Percentiles rank a stretch among this genome's conserved stretches.
Conservation (phyloP, 2,888 invertebrate genomes). For the Phanerotoma sp. region DNA sequence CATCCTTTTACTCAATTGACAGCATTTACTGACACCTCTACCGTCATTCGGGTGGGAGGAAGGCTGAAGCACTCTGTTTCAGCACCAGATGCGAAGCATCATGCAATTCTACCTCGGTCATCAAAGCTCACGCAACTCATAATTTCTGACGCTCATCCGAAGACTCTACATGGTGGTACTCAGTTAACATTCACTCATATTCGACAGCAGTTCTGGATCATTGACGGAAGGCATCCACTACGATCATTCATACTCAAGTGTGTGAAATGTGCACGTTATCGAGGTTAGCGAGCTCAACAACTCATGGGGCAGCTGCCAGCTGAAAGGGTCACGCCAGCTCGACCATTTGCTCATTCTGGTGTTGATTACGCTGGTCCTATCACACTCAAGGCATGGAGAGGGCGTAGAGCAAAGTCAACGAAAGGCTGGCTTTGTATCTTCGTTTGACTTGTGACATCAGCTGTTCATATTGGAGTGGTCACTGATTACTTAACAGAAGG, state of each 20-base stretch:
- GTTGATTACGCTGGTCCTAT: constrained; percentile 34
- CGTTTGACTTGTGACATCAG: too few relatives aligned
- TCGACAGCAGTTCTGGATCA: constrained; percentile 24
- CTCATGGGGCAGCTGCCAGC: too few relatives aligned
- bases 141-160: constrained; percentile 20
- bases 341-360: too few relatives aligned
- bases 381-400: constrained; percentile 10
- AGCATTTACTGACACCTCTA: constrained; percentile 14
- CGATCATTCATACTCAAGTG: constrained; percentile 25
- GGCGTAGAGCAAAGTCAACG: too few relatives aligned
- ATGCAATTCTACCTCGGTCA: constrained; percentile 14
- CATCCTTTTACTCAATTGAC: constrained; percentile 12
- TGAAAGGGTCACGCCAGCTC: too few relatives aligned
- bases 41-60: constrained; percentile 26
- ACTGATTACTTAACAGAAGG: too few relatives aligned
- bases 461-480: too few relatives aligned
- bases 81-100: constrained; percentile 16
- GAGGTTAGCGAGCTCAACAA: too few relatives aligned
- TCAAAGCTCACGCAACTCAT: constrained; percentile 9
- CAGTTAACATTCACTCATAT: constrained; percentile 20
- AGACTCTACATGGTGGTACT: constrained; percentile 27
- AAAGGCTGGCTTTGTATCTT: too few relatives aligned
- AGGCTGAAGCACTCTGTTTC: constrained; percentile 16
- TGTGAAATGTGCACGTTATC: too few relatives aligned
- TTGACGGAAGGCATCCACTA: constrained; percentile 20